Conservation (phyloP, 2,113 vertebrate species). For the Pollachius pollachius region DNA sequence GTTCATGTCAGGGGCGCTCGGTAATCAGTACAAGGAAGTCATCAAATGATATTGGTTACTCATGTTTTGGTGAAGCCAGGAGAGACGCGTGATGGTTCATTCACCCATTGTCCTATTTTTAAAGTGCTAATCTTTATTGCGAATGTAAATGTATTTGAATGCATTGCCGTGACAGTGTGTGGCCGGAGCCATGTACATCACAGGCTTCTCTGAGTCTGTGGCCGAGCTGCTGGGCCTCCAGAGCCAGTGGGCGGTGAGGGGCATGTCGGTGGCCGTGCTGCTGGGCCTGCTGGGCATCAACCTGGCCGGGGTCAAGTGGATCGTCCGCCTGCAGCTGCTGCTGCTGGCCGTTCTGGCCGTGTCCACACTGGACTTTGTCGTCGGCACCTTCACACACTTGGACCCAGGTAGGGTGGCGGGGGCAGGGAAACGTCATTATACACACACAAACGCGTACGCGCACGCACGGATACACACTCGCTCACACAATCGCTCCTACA, state of each 20-base stretch:
- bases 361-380: slow-evolving; percentile 91
- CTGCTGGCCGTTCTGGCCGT: slow-evolving; percentile 87
- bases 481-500: too few species aligned
- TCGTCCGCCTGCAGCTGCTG: slow-evolving; percentile 90
- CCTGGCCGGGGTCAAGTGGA: slow-evolving; percentile 95
- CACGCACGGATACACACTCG: too few species aligned
- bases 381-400: slow-evolving; percentile 91
- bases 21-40: too few species aligned
- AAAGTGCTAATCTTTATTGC: too few species aligned
- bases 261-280: slow-evolving; percentile 83
- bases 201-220: slow-evolving; percentile 93
- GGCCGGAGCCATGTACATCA: slow-evolving; percentile 96
- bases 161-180: slow-evolving; percentile 79
- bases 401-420: slow-evolving; percentile 80
- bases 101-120: too few species aligned
- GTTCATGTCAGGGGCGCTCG: too few species aligned
- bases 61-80: too few species aligned
- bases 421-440: too few species aligned
- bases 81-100: too few species aligned
- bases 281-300: slow-evolving; percentile 92
- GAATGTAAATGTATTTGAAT: too few species aligned
- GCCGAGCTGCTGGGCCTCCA: slow-evolving; percentile 81
- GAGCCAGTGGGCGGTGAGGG: slow-evolving; percentile 85
- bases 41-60: too few species aligned
- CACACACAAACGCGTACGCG: too few species aligned